Percentiles rank a stretch among this genome's conserved stretches.
These are phyloP conservation scores for Tethea ocularis DNA, from an alignment of 2,888 invertebrate genomes.

Conservation along the genomic window DNA sequence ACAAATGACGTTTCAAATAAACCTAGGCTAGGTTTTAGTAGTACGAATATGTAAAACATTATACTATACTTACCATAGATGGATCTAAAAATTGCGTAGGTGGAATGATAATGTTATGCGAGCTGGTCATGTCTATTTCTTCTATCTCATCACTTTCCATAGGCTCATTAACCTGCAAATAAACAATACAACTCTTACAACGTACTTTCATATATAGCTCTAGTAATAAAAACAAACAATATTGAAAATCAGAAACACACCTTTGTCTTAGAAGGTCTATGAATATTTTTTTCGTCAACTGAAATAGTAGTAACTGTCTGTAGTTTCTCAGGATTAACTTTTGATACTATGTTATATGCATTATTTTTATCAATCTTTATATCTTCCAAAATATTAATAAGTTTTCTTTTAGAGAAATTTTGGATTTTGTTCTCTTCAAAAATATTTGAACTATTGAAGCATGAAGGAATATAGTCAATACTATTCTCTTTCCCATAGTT, in stretches of 20 bases:
- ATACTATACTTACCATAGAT: conserved; percentile 37
- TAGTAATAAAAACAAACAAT: neutral
- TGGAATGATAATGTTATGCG: conserved; percentile 51
- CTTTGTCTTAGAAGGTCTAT: conserved; percentile 11
- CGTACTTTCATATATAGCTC: neutral
- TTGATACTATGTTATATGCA: conserved; percentile 54
- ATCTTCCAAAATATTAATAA: conserved; percentile 71
- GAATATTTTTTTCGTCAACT: conserved; percentile 17
- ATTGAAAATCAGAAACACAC: neutral
- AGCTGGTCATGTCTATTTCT: conserved; percentile 47
- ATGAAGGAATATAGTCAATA: conserved; percentile 42
- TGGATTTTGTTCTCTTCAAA: conserved; percentile 30
- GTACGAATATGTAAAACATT: neutral
- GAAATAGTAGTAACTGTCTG: conserved; percentile 50
- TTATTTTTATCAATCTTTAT: conserved; percentile 55
- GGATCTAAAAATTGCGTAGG: conserved; percentile 66
- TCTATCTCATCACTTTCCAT: conserved; percentile 43
- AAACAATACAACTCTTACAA: too few relatives aligned
- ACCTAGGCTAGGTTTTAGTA: neutral
- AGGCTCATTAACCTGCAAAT: conserved; percentile 12
- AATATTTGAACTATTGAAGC: conserved; percentile 40
- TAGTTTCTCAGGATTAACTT: conserved; percentile 51
- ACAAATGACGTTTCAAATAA: too few relatives aligned
- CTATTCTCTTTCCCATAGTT: conserved; percentile 26
- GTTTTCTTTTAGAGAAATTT: conserved; percentile 59